These are phyloP conservation scores for Alloplasta piceator DNA, from an alignment of 2,888 invertebrate genomes.

Conservation along the genomic window DNA sequence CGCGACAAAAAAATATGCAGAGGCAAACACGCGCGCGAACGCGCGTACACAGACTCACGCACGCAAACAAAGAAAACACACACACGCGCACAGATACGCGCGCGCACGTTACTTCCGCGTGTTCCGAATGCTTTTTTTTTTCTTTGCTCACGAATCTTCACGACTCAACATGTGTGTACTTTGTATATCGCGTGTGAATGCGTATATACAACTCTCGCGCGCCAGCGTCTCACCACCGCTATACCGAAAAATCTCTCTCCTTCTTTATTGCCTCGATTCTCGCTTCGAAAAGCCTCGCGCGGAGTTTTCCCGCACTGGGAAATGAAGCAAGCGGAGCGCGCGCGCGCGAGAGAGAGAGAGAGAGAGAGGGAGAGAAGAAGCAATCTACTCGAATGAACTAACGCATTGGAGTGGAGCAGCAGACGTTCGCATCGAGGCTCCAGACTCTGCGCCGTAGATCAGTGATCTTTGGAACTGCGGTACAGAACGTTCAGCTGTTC, in stretches of 20 bases:
- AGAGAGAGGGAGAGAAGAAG: slow-evolving; percentile 1
- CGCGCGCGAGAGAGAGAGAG: slow-evolving; percentile 16
- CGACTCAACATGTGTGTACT: slow-evolving; percentile 1
- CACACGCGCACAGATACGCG: slow-evolving; percentile 17
- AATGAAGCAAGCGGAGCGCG: not conserved
- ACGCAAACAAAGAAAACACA: slow-evolving; percentile 14
- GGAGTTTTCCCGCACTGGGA: not conserved
- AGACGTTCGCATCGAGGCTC: slow-evolving; percentile 26
- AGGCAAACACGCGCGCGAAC: slow-evolving; percentile 13
- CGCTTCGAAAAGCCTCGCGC: not conserved
- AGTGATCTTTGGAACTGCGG: slow-evolving; percentile 60
- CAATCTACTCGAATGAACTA: slow-evolving; percentile 19
- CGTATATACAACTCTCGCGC: not conserved
- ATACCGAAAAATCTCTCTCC: not conserved
- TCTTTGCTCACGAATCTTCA: not conserved
- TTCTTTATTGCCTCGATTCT: not conserved
- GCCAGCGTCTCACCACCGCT: not conserved
- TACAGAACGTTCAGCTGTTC: slow-evolving; percentile 12
- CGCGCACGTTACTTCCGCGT: slow-evolving; percentile 60
- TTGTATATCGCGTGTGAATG: slow-evolving; percentile 8
- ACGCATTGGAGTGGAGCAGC: slow-evolving; percentile 22
- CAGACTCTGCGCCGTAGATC: slow-evolving; percentile 58
- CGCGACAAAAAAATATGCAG: too few relatives aligned
- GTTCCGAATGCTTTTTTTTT: slow-evolving; percentile 39
- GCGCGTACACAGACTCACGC: slow-evolving; percentile 21